These are phyloP conservation scores for Macropis europaea DNA, from an alignment of 2,888 invertebrate genomes.

Conservation along the genomic window DNA sequence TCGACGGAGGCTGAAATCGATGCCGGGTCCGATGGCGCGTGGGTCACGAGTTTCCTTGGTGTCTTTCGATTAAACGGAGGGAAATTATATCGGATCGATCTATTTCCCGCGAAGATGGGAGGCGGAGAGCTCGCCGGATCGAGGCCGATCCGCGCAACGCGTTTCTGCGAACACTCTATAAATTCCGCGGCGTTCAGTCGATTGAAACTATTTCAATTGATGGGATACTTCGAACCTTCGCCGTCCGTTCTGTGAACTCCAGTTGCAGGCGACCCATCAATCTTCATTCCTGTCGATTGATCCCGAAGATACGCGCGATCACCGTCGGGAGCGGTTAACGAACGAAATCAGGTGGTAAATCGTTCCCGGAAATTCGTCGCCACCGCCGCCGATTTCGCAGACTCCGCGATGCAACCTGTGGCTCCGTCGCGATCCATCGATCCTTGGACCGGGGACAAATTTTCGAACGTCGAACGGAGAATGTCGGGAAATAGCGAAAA, in stretches of 20 bases:
- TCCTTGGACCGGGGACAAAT: no score
- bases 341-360: slow-evolving; percentile 7
- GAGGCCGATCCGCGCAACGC: slow-evolving; percentile 6
- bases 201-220: slow-evolving; percentile 62
- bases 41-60: no score
- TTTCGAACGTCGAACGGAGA: no score
- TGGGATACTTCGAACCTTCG: slow-evolving; percentile 37
- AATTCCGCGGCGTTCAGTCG: slow-evolving; percentile 53
- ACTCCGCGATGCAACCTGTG: no score
- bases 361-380: neutral
- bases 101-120: no score
- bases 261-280: slow-evolving; percentile 35
- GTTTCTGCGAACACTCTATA: slow-evolving; percentile 55
- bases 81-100: slow-evolving; percentile 6
- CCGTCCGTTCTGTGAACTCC: slow-evolving; percentile 34
- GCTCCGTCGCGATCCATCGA: no score
- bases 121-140: no score
- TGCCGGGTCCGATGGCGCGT: no score
- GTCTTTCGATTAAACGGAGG: no score
- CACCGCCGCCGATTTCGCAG: no score
- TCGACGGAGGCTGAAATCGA: no score
- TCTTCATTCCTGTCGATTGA: slow-evolving; percentile 51
- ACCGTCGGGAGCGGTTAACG: neutral
- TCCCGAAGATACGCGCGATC: slow-evolving; percentile 25
- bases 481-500: no score